phyloP scores from a whole-genome alignment of 1,140 invertebrate genomes.

The Apis dorsata region DNA sequence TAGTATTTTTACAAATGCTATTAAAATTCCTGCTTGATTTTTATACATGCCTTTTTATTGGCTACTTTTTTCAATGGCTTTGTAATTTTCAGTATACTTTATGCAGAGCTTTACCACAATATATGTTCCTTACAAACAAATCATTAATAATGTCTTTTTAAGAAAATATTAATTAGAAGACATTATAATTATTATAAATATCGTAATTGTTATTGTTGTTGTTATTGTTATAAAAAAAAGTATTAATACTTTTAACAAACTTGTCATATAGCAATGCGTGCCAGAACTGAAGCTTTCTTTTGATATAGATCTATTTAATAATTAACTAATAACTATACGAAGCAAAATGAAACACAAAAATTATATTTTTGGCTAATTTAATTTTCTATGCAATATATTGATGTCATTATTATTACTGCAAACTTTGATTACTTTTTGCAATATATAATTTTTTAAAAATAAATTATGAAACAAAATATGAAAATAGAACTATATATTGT shows the following conservation, averaged over 20 bases:
- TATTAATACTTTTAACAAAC: conserved; percentile 60
- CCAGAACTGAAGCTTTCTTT: conserved; percentile 50
- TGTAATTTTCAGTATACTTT: conserved; percentile 54
- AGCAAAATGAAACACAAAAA: conserved; percentile 31
- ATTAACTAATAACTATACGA: conserved; percentile 39
- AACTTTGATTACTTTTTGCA: conserved; percentile 25
- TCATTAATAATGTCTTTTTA: conserved; percentile 58
- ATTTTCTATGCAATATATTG: conserved; percentile 39
- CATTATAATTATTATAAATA: conserved; percentile 57
- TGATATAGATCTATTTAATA: conserved; percentile 46
- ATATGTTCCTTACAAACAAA: conserved; percentile 61
- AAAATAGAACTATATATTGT: conserved; percentile 16
- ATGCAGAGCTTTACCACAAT: conserved; percentile 49
- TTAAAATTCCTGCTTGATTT: conserved; percentile 11
- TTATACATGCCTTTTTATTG: conserved; percentile 17
- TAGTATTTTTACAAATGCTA: background rate
- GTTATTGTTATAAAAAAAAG: conserved; percentile 59
- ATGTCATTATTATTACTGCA: conserved; percentile 20
- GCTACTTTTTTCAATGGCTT: conserved; percentile 20
- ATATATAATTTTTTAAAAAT: conserved; percentile 17
- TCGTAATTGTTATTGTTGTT: conserved; percentile 60
- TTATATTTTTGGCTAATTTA: conserved; percentile 51
- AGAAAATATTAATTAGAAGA: conserved; percentile 48
- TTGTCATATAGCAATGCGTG: conserved; percentile 40
- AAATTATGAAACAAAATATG: background rate